Percentiles rank a stretch among this genome's conserved stretches.
These are phyloP conservation scores for Hymenopus coronatus DNA, from an alignment of 2,888 invertebrate species.

Conservation along the genomic window DNA sequence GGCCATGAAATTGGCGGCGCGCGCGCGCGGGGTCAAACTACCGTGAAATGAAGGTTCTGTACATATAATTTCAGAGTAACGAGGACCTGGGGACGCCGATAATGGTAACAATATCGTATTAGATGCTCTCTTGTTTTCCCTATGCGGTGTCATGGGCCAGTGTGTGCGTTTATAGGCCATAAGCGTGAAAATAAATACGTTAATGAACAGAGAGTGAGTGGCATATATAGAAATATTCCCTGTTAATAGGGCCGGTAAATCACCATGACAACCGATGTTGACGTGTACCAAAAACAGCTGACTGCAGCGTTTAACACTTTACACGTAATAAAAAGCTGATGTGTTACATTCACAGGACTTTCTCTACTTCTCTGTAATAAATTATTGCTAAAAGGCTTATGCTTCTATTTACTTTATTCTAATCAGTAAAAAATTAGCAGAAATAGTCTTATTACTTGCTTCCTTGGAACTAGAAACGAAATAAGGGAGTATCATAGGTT, in stretches of 20 bases:
- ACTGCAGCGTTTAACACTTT: too few species aligned
- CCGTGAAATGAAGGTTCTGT: conserved; percentile 1
- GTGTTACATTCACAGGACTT: too few species aligned
- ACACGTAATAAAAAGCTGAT: too few species aligned
- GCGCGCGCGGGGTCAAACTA: not conserved
- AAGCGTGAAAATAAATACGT: not conserved
- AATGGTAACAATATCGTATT: not conserved
- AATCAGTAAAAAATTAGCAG: too few species aligned
- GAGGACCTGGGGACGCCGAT: not conserved
- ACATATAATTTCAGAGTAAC: not conserved
- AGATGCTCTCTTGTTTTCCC: not conserved
- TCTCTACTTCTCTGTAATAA: too few species aligned
- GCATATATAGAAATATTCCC: not conserved
- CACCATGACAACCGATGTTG: not conserved
- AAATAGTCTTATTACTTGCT: too few species aligned
- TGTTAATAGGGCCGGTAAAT: not conserved
- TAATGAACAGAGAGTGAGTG: not conserved
- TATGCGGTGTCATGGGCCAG: not conserved
- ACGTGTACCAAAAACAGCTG: too few species aligned
- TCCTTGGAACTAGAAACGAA: too few species aligned
- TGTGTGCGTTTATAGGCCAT: not conserved
- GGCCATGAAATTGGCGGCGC: not conserved
- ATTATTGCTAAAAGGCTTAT: too few species aligned
- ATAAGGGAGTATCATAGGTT: too few species aligned
- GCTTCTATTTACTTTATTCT: too few species aligned